Evolutionary conservation across 2,113 vertebrate genomes (phyloP), one percentile per base, ranked within the genome.

Genomic region (Bos taurus): DNA sequence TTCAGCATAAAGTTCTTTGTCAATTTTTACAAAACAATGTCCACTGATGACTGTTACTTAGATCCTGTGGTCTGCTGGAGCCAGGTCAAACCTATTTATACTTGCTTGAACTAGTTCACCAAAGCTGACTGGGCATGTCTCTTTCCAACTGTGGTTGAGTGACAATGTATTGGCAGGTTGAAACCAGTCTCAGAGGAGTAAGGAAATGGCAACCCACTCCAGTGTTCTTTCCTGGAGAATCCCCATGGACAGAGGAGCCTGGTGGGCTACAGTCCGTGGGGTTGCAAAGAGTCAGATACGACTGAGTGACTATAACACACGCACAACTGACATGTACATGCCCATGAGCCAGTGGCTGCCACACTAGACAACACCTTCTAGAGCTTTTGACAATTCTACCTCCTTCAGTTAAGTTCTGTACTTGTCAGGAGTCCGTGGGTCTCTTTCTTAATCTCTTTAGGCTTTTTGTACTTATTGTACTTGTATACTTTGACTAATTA

Each of bases 271-370:
- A 12, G 67, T 71, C n/a, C 10, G 3, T 71, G n/a, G 10, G 67
- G 19, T 71, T 0, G 0, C 67, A 40, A 40, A 40, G n/a, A 71
- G n/a, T 23, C 19, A 40, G 67, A 40, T 19, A 40, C 1, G 2
- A 71, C n/a, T 71, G 67, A 40, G 19, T 71, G 67, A 40, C 67
- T 71, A 6, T 71, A 71, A 71, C 17, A 71, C 64, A 71, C 0
- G 1, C 19, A 11, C 10, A 36, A 12, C 19, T 71, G 67, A 71
- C n/a, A 23, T 23, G 19, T 40, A 12, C 67, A 23, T 6, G 17
- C 21, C 54, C 54, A n/a, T 30, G 36, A 33, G 74, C 16, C 50
- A 33, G 40, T 81, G 59, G 12, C 40, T 81, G 26, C 12, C 2
- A 11, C 28, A 54, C 25, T 88, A 16, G 43, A 15, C 16, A 59